Base-by-base conservation (phyloP, 1,140 invertebrate genomes). In the Sweltsa coloradensis region DNA sequence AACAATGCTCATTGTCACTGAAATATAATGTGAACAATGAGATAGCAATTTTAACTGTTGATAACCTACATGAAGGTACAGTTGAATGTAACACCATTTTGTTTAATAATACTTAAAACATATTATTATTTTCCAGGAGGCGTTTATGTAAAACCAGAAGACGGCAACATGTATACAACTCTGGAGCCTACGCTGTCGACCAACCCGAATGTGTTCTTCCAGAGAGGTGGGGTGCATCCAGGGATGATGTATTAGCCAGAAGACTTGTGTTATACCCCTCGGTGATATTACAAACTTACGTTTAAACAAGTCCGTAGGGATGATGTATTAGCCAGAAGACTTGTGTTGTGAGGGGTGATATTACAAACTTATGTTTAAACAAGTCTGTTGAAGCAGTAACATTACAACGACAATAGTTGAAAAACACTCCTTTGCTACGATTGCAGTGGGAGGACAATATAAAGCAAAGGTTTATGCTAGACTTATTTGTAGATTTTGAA, bases 211-310 rank as follows among this genome's bases (percentile, higher is more conserved):
- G 84, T 87, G 21, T 87, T 80, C 63, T 87, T 86, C 64, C 83
- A 87, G 63, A 31, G 57, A 16, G 74, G 83, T 54, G 76, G 75
- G 36, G 78, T 84, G 55, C 81, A 84, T 72, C 78, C 80, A 51
- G 83, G 83, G 63, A 85, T 87, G 79, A 85, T 86, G 74, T 87
- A n/a, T n/a, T n/a, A n/a, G n/a, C n/a, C n/a, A n/a, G n/a, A n/a
- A n/a, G n/a, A n/a, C n/a, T n/a, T n/a, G n/a, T n/a, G n/a, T n/a
- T n/a, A n/a, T n/a, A n/a, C n/a, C n/a, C n/a, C n/a, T n/a, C n/a
- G n/a, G n/a, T n/a, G n/a, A n/a, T n/a, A n/a, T n/a, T n/a, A n/a
- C n/a, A n/a, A n/a, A n/a, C n/a, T n/a, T n/a, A n/a, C n/a, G n/a
- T n/a, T n/a, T n/a, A n/a, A n/a, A n/a, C n/a, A n/a, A n/a, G n/a